Evolutionary conservation across 2,113 vertebrate species (phyloP), one percentile per base, ranked within the genome.

Genomic region (Xenopus laevis): DNA sequence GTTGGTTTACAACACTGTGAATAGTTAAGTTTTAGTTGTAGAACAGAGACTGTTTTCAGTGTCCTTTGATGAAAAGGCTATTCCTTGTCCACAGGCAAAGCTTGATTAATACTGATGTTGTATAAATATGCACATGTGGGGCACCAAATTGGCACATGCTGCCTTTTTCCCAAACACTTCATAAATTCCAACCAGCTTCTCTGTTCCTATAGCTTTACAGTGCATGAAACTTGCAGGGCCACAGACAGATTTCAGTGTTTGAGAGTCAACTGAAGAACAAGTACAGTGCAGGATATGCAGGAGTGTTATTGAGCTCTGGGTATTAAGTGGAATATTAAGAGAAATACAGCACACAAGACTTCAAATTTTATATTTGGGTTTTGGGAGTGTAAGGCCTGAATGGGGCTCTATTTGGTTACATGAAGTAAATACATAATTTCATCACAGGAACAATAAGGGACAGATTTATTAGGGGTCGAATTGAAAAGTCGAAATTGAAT

Each of bases 111-210:
- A 58, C 15, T 4, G 46, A 64, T 68, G 65, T 4, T 76, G 63
- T 65, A 55, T 52, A 81, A 74, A 74, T 33, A 66, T 2, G 71
- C 9, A 23, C 59, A 63, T 58, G 17, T 0, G 21, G 68, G 70
- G 70, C 76, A 78, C 45, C 44, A 71, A 78, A 71, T 33, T 72
- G 75, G 47, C 30, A 77, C 61, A n/a, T 0, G 0, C 53, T 79
- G 60, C 68, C 79, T 72, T 21, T 18, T 64, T 74, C 78, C 62
- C 57, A 80, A 80, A 68, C 47, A 70, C 59, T 65, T 30, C 7
- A 33, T 27, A 61, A 62, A 45, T 1, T 10, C 46, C 63, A 68
- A 77, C 16, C 20, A 50, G 11, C 40, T 18, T 79, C 50, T 58
- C n/a, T 71, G 13, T 40, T 60, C 65, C 46, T 72, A 58, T n/a